These are phyloP conservation scores for Darwinula stevensoni DNA, from an alignment of 2,888 invertebrate species.

Conservation along the genomic window DNA sequence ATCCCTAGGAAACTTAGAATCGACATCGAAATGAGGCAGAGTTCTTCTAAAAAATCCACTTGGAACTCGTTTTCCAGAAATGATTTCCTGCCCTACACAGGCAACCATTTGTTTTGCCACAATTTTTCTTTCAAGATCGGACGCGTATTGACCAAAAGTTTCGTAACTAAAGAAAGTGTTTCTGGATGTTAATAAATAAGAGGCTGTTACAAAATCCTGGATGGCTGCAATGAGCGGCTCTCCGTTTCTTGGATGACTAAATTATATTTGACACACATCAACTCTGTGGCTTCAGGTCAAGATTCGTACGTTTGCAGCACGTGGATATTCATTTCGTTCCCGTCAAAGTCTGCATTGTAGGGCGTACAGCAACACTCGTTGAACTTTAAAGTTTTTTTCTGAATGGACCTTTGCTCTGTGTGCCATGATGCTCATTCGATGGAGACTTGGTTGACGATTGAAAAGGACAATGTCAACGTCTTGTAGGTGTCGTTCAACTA, in stretches of 20 bases:
- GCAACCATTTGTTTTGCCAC: no score
- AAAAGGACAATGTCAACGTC: constrained; percentile 25
- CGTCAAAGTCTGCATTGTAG: constrained; percentile 20
- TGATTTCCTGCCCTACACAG: constrained; percentile 20
- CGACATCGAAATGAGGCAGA: constrained; percentile 18
- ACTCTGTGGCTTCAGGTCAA: no score
- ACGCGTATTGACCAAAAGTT: no score
- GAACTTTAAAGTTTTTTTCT: constrained; percentile 18
- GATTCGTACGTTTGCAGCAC: constrained; percentile 18
- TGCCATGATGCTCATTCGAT: constrained; percentile 30
- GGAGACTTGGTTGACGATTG: constrained; percentile 26
- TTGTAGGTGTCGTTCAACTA: constrained; percentile 24
- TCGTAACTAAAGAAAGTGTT: no score
- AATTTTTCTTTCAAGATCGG: no score
- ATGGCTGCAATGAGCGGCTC: no score
- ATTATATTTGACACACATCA: no score
- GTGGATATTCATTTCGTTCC: constrained; percentile 19
- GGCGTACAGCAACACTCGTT: constrained; percentile 16
- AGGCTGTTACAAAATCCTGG: no score
- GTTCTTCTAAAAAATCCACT: constrained; percentile 18
- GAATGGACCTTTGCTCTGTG: constrained; percentile 16
- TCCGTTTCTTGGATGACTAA: no score
- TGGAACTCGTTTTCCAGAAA: constrained; percentile 19
- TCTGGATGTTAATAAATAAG: no score
- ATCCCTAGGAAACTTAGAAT: constrained; percentile 22